Percentiles rank a stretch among this genome's conserved stretches.
Conservation (phyloP, 2,113 vertebrate genomes). For the Phodopus roborovskii region DNA sequence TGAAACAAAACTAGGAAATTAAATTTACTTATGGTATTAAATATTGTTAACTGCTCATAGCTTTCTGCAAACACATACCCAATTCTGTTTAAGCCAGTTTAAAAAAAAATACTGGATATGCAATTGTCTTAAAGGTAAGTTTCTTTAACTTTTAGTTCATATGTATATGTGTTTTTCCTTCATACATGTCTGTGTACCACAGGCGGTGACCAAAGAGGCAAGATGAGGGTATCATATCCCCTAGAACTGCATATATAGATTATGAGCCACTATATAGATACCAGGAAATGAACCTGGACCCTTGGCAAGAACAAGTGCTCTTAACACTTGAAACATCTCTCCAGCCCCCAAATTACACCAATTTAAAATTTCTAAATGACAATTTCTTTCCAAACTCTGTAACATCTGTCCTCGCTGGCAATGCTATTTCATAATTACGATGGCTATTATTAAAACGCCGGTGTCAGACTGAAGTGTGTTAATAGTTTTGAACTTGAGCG, state of each 20-base stretch:
- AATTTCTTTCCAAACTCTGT: background rate
- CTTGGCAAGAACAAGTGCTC: background rate
- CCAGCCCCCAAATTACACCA: background rate
- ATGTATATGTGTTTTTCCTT: background rate
- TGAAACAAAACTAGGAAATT: background rate
- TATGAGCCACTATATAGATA: background rate
- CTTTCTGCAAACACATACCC: background rate
- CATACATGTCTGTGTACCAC: background rate
- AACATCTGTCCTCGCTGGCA: background rate
- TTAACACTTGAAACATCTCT: background rate
- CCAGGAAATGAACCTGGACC: background rate
- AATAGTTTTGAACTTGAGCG: background rate
- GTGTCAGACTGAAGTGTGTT: background rate
- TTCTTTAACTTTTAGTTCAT: background rate
- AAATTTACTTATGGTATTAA: constrained; percentile 43
- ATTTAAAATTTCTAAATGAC: constrained; percentile 29
- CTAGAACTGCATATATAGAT: background rate
- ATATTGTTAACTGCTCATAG: constrained; percentile 16
- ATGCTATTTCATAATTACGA: constrained; percentile 34
- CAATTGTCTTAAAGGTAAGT: background rate
- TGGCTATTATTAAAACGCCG: constrained; percentile 11
- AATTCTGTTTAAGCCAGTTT: constrained; percentile 25
- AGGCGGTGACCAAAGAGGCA: background rate
- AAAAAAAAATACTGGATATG: constrained; percentile 19
- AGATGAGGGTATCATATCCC: background rate